A percentile compares a stretch with the other conserved stretches of the same genome.
These are phyloP conservation scores for Drosophila macrospina DNA, from an alignment of 2,888 invertebrate genomes.

Conservation along the genomic window DNA sequence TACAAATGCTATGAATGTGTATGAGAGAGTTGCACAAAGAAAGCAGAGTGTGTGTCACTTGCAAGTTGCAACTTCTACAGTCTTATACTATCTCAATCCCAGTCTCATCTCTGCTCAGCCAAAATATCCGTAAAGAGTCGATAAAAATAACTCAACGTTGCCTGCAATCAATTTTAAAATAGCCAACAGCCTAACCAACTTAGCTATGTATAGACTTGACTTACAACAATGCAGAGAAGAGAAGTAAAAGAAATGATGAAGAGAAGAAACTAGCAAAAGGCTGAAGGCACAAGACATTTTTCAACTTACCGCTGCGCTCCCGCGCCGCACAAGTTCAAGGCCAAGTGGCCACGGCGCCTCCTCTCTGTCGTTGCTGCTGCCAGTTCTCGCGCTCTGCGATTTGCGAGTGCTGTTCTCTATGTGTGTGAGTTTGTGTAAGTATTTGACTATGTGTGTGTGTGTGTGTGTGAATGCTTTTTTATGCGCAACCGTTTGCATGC, in stretches of 20 bases:
- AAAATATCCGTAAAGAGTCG: conserved; percentile 41
- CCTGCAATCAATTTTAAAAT: conserved; percentile 52
- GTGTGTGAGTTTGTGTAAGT: conserved; percentile 14
- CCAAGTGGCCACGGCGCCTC: conserved; percentile 74
- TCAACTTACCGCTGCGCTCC: conserved; percentile 73
- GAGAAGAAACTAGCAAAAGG: conserved; percentile 22
- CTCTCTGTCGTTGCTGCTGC: conserved; percentile 28
- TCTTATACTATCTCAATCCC: neutral
- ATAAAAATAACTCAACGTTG: conserved; percentile 61
- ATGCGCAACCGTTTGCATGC: conserved; percentile 58
- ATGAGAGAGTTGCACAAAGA: conserved; percentile 37
- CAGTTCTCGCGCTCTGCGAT: conserved; percentile 27
- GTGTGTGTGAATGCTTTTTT: conserved; percentile 38
- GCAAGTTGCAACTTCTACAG: neutral
- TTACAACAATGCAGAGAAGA: conserved; percentile 39
- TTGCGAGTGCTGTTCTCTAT: conserved; percentile 19
- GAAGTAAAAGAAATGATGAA: conserved; percentile 34
- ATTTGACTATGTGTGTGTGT: conserved; percentile 16
- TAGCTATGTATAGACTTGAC: conserved; percentile 35
- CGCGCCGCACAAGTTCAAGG: conserved; percentile 76
- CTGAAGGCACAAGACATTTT: conserved; percentile 38
- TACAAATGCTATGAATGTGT: conserved; percentile 13
- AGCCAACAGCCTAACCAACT: conserved; percentile 30
- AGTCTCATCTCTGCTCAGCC: conserved; percentile 26
- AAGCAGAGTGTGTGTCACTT: conserved; percentile 36